Evolutionary conservation across 37 sponge, comb jelly and placozoan genomes (phyloP).

Genomic region (Diacarnus erythraeanus): DNA sequence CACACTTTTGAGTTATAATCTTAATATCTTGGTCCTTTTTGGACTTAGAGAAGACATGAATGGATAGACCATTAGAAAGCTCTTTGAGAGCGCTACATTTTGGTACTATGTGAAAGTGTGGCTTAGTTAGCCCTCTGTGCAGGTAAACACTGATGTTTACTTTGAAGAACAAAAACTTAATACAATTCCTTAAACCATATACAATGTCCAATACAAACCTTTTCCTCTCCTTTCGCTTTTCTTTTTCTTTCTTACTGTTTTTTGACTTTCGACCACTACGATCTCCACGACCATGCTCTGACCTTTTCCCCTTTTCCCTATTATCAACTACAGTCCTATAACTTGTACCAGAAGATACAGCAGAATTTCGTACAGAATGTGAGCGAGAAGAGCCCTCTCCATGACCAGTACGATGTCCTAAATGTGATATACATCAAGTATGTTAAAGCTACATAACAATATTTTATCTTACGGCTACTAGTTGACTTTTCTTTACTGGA

Average conservation of each 20-base stretch:
- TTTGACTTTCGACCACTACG: not conserved
- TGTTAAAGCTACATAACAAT: not conserved
- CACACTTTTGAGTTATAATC: too few species aligned
- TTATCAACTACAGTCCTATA: conserved; percentile 5
- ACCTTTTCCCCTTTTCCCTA: conserved; percentile 13
- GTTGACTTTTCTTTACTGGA: conserved; percentile 1
- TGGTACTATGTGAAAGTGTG: too few species aligned
- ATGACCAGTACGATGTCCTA: conserved; percentile 1
- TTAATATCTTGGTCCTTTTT: too few species aligned
- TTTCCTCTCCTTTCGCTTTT: conserved; percentile 14
- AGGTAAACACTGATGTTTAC: not conserved
- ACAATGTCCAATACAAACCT: not conserved
- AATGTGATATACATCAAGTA: not conserved
- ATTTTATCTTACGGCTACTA: conserved; percentile 14
- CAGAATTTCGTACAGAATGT: not conserved
- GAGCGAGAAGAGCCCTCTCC: not conserved
- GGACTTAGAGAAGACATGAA: too few species aligned
- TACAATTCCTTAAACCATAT: too few species aligned
- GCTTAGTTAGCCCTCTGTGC: too few species aligned
- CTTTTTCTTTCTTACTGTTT: conserved; percentile 10
- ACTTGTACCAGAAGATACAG: not conserved
- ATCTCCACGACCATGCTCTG: not conserved
- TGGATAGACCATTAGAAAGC: too few species aligned
- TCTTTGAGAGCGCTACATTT: too few species aligned
- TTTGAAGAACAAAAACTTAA: not conserved